Evolutionary conservation across 2,888 invertebrate genomes (phyloP).

Genomic region (Achlya flavicornis): DNA sequence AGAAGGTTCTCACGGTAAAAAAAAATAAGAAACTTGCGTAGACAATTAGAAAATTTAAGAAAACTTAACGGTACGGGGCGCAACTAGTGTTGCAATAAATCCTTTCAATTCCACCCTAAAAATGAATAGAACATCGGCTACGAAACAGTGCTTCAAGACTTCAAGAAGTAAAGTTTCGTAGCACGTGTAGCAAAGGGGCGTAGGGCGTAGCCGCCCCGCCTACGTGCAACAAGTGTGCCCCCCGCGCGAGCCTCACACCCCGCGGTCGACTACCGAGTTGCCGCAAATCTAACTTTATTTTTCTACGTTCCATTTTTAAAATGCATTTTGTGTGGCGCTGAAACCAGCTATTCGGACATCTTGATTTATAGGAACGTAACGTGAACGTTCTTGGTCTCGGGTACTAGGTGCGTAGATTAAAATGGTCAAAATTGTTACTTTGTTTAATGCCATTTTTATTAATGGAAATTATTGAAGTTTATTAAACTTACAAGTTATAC

Average conservation of each 20-base stretch:
- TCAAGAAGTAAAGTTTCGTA: constrained; percentile 20
- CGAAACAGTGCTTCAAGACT: constrained; percentile 12
- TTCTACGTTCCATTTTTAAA: neutral
- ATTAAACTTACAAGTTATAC: neutral
- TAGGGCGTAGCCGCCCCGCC: constrained; percentile 74
- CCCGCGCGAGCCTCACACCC: constrained; percentile 44
- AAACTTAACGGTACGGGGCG: too few species aligned
- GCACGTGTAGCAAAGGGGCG: constrained; percentile 68
- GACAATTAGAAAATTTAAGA: too few species aligned
- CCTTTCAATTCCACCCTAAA: neutral
- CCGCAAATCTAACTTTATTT: constrained; percentile 31
- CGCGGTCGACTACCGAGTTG: constrained; percentile 33
- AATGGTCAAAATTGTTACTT: too few species aligned
- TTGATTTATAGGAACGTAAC: neutral
- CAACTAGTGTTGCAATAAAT: too few species aligned
- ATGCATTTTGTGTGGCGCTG: neutral
- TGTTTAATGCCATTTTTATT: too few species aligned
- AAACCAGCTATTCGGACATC: neutral
- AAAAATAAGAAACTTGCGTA: too few species aligned
- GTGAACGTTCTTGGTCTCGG: too few species aligned
- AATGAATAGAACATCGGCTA: neutral
- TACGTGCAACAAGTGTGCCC: constrained; percentile 71
- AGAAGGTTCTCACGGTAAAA: too few species aligned
- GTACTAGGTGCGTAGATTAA: too few species aligned
- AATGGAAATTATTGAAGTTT: neutral